Base-by-base conservation (phyloP, 2,113 vertebrate species). In the Prolemur simus region DNA sequence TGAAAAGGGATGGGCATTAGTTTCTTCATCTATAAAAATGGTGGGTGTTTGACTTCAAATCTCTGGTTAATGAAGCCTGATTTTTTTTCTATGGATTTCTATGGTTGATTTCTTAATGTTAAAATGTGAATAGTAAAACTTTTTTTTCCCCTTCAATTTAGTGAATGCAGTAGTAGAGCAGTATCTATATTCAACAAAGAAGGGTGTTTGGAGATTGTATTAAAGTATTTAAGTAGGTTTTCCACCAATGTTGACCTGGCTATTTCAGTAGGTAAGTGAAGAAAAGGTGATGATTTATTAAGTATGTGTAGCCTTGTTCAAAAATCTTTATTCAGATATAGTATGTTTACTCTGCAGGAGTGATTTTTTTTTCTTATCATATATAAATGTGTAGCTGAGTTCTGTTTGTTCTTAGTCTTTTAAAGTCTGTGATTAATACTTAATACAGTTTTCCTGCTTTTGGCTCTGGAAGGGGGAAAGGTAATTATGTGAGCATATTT, bases 111-210 rank as follows among this genome's bases (percentile, higher is more conserved):
- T 92, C 66, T 94, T 89, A 52, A 84, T 95, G 96, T 95, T 96
- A 95, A 93, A 94, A 91, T 97, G 93, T 94, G 63, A 97, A 56
- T 87, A 96, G 82, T 97, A 95, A 97, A 95, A 97, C 86, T 92
- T 81, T 91, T 89, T 97, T 95, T 68, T 69, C 32, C 91, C 84
- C 86, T 98, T 58, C 60, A 17, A 92, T 96, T 93, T 97, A 99
- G 99, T 98, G 99, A 99, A 98, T 99, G 99, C 99, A 99, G 99
- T 98, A 99, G 96, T 98, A 99, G 98, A 27, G 99, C 99, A 0
- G 98, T 99, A 12, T 98, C 98, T 34, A 94, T 99, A 97, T 99
- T 99, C 98, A 99, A 99, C 98, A 99, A 99, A 98, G 98, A 99
- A 56, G 99, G 99, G 45, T 99, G 99, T 86, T 97, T 99, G 97